Evolutionary conservation across 2,888 invertebrate species (phyloP).

Genomic region (Diarsia brunnea): DNA sequence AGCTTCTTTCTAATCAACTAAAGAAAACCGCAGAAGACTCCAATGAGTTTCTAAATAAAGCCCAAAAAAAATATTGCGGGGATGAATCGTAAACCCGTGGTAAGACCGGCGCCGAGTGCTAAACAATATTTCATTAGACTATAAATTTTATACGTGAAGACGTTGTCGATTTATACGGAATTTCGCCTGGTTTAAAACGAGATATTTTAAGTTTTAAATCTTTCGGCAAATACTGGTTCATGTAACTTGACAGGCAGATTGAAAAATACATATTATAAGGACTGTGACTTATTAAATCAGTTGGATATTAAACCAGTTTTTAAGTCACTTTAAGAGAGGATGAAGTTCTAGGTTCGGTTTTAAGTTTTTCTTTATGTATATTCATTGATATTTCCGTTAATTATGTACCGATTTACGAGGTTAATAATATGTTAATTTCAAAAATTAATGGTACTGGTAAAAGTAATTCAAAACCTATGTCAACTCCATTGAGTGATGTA

Average conservation of each 20-base stretch:
- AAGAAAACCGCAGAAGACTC: conserved; percentile 24
- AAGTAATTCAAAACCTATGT: too few species aligned
- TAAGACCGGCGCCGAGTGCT: conserved; percentile 68
- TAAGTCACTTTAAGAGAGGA: too few species aligned
- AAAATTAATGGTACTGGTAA: too few species aligned
- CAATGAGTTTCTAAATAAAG: conserved; percentile 6
- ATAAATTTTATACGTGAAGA: conserved; percentile 73
- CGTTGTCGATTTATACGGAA: conserved; percentile 63
- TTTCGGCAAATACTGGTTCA: not conserved
- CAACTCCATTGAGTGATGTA: too few species aligned
- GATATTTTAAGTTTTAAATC: conserved; percentile 49
- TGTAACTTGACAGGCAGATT: not conserved
- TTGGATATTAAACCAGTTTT: not conserved
- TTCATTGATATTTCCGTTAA: too few species aligned
- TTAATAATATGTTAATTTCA: too few species aligned
- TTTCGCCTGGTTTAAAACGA: conserved; percentile 59
- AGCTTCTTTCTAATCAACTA: not conserved
- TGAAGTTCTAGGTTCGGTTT: too few species aligned
- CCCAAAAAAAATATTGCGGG: conserved; percentile 13
- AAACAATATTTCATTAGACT: conserved; percentile 76
- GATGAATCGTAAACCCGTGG: conserved; percentile 64
- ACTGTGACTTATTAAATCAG: not conserved
- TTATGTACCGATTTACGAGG: too few species aligned
- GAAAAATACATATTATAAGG: not conserved
- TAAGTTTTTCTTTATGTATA: too few species aligned